Conservation (phyloP, 2,113 vertebrate genomes). For the Bos indicus region DNA sequence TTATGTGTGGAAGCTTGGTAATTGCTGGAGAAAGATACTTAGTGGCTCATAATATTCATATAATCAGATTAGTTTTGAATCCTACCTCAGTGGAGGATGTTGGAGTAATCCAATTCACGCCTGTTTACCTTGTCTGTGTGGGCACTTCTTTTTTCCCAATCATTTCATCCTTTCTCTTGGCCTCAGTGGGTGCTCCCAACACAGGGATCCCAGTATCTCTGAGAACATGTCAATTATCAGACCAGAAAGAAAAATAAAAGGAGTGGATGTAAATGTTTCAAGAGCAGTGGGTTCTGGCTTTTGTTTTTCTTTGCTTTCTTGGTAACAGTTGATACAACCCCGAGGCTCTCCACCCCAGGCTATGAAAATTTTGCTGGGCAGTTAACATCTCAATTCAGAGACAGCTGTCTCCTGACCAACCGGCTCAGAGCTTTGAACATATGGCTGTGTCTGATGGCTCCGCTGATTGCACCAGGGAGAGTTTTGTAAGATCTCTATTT, state of each 20-base stretch:
- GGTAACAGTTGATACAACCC: constrained; percentile 6
- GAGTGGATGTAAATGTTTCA: background rate
- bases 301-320: background rate
- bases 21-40: constrained; percentile 95
- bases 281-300: background rate
- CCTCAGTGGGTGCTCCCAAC: constrained; percentile 36
- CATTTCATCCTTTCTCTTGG: constrained; percentile 34
- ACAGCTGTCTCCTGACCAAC: constrained; percentile 38
- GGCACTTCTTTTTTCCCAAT: constrained; percentile 18
- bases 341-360: background rate
- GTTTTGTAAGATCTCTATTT: constrained; percentile 46
- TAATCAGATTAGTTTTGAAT: constrained; percentile 95
- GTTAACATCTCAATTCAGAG: constrained; percentile 58
- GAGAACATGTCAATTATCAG: constrained; percentile 32
- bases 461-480: constrained; percentile 49
- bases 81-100: constrained; percentile 79
- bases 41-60: constrained; percentile 91
- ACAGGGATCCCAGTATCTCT: constrained; percentile 19
- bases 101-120: constrained; percentile 78
- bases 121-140: constrained; percentile 73
- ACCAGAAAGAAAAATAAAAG: background rate
- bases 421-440: constrained; percentile 54
- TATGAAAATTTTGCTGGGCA: constrained; percentile 32
- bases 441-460: constrained; percentile 57
- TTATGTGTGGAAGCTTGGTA: constrained; percentile 91